Evolutionary conservation across 2,888 invertebrate genomes (phyloP).

Genomic region (Smittia sp.): DNA sequence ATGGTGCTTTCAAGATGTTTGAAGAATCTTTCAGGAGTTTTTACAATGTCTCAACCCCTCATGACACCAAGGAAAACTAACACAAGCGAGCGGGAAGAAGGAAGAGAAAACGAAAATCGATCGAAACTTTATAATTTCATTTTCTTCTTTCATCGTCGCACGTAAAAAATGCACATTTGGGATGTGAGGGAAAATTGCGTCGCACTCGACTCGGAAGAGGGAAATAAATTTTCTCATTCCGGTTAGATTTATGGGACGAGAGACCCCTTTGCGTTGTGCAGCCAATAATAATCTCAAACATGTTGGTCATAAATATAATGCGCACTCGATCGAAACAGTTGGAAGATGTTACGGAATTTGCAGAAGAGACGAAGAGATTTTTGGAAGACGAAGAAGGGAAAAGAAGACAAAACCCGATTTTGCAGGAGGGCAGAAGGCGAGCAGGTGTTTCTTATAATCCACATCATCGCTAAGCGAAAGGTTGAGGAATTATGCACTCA

Average conservation of each 20-base stretch:
- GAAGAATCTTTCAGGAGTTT: too few relatives aligned
- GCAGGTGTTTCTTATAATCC: constrained; percentile 33
- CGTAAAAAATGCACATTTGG: constrained; percentile 33
- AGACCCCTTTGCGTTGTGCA: constrained; percentile 5
- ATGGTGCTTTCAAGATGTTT: too few relatives aligned
- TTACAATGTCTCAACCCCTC: too few relatives aligned
- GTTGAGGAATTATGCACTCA: not conserved
- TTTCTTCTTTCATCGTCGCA: not conserved
- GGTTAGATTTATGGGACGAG: constrained; percentile 26
- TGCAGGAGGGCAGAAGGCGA: constrained; percentile 9
- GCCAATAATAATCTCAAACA: constrained; percentile 16
- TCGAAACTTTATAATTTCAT: constrained; percentile 27
- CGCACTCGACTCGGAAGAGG: constrained; percentile 21
- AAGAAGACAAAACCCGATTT: constrained; percentile 20
- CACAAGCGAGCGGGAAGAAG: not conserved
- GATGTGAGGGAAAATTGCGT: constrained; percentile 34
- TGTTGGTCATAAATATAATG: constrained; percentile 1
- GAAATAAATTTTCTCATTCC: not conserved
- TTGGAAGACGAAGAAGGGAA: not conserved
- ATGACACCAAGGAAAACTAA: too few relatives aligned
- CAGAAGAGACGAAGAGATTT: constrained; percentile 16
- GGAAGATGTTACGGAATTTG: constrained; percentile 20
- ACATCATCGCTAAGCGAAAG: not conserved
- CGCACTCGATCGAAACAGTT: not conserved
- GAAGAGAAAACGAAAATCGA: constrained; percentile 29